phyloP scores from a whole-genome alignment of 2,888 invertebrate species.

The Athripsodes cinereus region DNA sequence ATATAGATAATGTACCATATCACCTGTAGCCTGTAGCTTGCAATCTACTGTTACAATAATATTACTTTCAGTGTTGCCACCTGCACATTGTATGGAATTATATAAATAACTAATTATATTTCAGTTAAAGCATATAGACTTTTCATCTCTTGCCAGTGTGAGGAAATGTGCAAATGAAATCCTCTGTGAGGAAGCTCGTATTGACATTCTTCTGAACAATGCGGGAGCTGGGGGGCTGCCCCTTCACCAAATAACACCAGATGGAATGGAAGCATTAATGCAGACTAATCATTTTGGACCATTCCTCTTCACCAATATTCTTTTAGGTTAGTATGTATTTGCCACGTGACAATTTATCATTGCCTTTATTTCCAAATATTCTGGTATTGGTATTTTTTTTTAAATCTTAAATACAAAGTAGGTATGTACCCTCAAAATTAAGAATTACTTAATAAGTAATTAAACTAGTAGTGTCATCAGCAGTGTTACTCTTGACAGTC shows the following conservation, averaged over 20 bases:
- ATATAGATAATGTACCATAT: neutral
- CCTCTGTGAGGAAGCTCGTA: slow-evolving; percentile 41
- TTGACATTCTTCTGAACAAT: slow-evolving; percentile 56
- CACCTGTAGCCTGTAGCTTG: too few relatives aligned
- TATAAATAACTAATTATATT: neutral
- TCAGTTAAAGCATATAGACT: slow-evolving; percentile 34
- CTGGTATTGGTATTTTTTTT: too few relatives aligned
- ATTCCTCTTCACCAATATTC: slow-evolving; percentile 65
- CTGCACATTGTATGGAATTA: too few relatives aligned
- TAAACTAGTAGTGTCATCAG: too few relatives aligned
- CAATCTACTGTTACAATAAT: too few relatives aligned
- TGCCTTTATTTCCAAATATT: too few relatives aligned
- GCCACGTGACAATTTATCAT: too few relatives aligned
- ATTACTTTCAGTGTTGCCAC: too few relatives aligned
- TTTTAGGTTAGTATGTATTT: slow-evolving; percentile 38
- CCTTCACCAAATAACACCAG: slow-evolving; percentile 50
- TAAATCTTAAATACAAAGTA: too few relatives aligned
- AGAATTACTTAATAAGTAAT: too few relatives aligned
- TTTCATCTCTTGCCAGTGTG: slow-evolving; percentile 44
- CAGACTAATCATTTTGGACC: slow-evolving; percentile 70
- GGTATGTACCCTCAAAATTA: too few relatives aligned
- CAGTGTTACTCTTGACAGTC: too few relatives aligned
- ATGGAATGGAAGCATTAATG: slow-evolving; percentile 63
- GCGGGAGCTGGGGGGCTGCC: slow-evolving; percentile 48
- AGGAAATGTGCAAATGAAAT: slow-evolving; percentile 53